phyloP scores from a whole-genome alignment of 35 echinoderm and acorn worm genomes.

The Holothuria glaberrima region DNA sequence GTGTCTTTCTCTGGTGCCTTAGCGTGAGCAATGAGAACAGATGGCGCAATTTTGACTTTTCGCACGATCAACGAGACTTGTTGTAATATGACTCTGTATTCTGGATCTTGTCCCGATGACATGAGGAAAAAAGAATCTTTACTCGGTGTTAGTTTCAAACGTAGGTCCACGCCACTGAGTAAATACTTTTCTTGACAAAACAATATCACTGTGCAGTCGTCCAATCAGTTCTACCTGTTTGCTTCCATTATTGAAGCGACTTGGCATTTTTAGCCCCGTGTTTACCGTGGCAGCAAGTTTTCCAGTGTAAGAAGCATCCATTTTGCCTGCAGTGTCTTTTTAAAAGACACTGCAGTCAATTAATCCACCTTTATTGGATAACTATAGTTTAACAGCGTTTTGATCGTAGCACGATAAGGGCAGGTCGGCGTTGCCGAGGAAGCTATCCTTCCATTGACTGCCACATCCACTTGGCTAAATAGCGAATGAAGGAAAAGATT shows the following conservation, averaged over 20 bases:
- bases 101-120: slow-evolving; percentile 21
- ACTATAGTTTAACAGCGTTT: not conserved
- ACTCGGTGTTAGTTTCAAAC: slow-evolving; percentile 53
- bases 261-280: not conserved
- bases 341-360: too few species aligned
- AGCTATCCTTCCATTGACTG: not conserved
- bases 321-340: slow-evolving; percentile 36
- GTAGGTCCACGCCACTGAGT: slow-evolving; percentile 58
- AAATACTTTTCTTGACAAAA: slow-evolving; percentile 71
- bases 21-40: too few species aligned
- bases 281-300: not conserved
- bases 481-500: not conserved
- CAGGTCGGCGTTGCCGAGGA: not conserved
- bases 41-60: not conserved
- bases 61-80: slow-evolving; percentile 14
- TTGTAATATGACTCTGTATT: slow-evolving; percentile 54
- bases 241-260: not conserved
- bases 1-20: slow-evolving; percentile 63
- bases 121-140: slow-evolving; percentile 66
- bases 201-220: slow-evolving; percentile 69
- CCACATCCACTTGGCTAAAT: not conserved
- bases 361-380: too few species aligned
- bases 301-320: slow-evolving; percentile 27
- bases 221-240: slow-evolving; percentile 56
- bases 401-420: not conserved